These are phyloP conservation scores for Diadegma fenestrale DNA, from an alignment of 2,888 invertebrate species.

Conservation along the genomic window DNA sequence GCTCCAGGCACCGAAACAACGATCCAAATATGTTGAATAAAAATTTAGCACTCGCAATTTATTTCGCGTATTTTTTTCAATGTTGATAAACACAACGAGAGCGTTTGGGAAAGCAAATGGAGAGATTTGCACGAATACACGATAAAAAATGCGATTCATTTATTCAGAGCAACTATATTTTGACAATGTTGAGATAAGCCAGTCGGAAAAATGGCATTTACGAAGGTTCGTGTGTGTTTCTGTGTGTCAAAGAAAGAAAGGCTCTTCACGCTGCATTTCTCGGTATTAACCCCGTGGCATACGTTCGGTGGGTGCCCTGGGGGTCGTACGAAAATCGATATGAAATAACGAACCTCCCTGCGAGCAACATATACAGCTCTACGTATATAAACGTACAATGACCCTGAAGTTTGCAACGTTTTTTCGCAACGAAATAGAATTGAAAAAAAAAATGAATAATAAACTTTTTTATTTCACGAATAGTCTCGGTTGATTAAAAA, in stretches of 20 bases:
- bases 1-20: not conserved
- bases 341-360: slow-evolving; percentile 63
- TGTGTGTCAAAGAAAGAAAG: not conserved
- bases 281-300: slow-evolving; percentile 64
- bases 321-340: slow-evolving; percentile 66
- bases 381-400: not conserved
- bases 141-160: not conserved
- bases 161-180: not conserved
- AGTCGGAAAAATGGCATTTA: not conserved
- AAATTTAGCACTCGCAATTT: not conserved
- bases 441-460: no score
- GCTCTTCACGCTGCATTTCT: slow-evolving; percentile 25
- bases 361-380: slow-evolving; percentile 21
- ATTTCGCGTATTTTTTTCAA: not conserved
- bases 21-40: not conserved
- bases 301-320: slow-evolving; percentile 37
- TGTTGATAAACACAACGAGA: not conserved
- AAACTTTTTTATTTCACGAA: no score
- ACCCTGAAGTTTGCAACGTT: no score
- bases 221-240: not conserved
- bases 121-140: not conserved
- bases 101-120: not conserved
- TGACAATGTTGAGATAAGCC: not conserved
- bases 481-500: no score
- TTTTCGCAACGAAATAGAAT: no score